Evolutionary conservation across 2,888 invertebrate genomes (phyloP).

Genomic region (Lasioglossum zephyrum): DNA sequence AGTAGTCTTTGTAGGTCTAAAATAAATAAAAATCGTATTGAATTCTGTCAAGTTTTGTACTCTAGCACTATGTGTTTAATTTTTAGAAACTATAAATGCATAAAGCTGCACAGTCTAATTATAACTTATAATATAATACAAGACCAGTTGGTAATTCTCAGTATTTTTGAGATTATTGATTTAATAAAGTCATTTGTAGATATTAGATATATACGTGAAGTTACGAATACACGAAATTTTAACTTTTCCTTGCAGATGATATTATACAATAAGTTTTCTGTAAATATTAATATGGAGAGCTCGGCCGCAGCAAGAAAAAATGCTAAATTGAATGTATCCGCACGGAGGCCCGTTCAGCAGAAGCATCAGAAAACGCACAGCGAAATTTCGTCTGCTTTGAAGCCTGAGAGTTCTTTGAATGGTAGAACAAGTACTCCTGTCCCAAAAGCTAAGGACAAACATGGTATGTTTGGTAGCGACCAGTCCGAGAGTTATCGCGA

Average conservation of each 20-base stretch:
- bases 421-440: background rate
- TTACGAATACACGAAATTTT: background rate
- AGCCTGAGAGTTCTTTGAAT: background rate
- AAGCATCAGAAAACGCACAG: constrained; percentile 7
- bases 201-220: background rate
- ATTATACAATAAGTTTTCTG: constrained; percentile 74
- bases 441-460: constrained; percentile 29
- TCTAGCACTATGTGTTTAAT: no score
- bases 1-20: no score
- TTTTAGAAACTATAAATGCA: no score
- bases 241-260: constrained; percentile 71
- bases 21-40: no score
- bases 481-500: constrained; percentile 45
- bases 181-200: no score
- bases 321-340: background rate
- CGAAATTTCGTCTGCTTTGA: constrained; percentile 25
- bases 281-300: constrained; percentile 74
- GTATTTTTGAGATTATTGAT: background rate
- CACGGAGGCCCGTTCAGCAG: background rate
- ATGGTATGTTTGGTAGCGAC: background rate
- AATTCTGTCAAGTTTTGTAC: no score
- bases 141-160: background rate
- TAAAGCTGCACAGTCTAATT: no score
- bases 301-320: background rate
- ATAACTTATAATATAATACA: background rate